Conservation (phyloP, 2,888 invertebrate genomes). For the Busseola fusca region DNA sequence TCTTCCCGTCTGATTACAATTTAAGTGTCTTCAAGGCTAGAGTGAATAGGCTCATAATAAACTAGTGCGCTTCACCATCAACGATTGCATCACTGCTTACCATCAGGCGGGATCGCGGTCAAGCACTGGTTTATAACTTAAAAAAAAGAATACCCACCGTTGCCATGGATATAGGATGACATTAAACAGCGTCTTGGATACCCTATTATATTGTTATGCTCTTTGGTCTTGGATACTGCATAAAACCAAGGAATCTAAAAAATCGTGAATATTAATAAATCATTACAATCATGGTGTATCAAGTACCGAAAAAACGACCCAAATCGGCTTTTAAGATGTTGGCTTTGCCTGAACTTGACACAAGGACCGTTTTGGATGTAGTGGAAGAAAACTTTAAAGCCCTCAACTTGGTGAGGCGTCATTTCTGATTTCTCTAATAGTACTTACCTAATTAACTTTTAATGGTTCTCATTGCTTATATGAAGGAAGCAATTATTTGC, state of each 20-base stretch:
- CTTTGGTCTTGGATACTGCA: slow-evolving; percentile 23
- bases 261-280: slow-evolving; percentile 5
- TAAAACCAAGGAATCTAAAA: slow-evolving; percentile 19
- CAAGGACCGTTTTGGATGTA: slow-evolving; percentile 76
- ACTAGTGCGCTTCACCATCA: no score
- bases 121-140: no score
- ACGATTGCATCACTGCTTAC: no score
- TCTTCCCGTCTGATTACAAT: no score
- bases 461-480: slow-evolving; percentile 29
- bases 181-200: slow-evolving; percentile 40
- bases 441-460: slow-evolving; percentile 8
- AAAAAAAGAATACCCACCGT: slow-evolving; percentile 27
- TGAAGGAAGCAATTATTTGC: slow-evolving; percentile 61
- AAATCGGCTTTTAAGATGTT: slow-evolving; percentile 27
- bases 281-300: slow-evolving; percentile 22
- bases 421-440: slow-evolving; percentile 40
- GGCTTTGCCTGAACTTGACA: slow-evolving; percentile 78
- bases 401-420: slow-evolving; percentile 75
- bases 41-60: no score
- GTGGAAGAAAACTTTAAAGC: slow-evolving; percentile 81
- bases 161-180: slow-evolving; percentile 56
- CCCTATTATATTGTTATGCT: no score
- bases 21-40: no score
- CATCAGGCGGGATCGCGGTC: no score
- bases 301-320: slow-evolving; percentile 13